Conservation (phyloP, 2,113 vertebrate species). For the Sialia sialis region DNA sequence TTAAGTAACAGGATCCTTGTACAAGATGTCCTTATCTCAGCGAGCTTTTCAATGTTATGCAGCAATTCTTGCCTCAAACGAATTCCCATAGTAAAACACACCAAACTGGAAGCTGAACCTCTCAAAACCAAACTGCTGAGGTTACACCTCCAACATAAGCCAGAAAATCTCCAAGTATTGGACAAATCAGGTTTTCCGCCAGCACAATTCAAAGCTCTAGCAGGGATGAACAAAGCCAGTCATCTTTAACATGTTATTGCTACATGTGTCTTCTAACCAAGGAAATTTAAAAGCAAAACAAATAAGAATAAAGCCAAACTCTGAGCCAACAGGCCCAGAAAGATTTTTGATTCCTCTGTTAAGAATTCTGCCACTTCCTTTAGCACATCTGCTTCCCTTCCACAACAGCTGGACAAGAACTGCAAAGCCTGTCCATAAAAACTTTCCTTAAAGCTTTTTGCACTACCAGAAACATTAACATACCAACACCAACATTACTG, state of each 20-base stretch:
- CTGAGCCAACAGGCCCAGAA: neutral
- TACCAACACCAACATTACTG: neutral
- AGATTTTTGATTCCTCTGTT: neutral
- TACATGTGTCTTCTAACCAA: neutral
- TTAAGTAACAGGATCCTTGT: conserved; percentile 29
- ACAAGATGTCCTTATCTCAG: conserved; percentile 45
- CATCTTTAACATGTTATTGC: neutral
- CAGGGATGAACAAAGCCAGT: neutral
- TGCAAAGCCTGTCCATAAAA: neutral
- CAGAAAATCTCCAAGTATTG: neutral
- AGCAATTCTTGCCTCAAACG: neutral
- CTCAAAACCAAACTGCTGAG: neutral
- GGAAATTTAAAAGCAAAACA: neutral
- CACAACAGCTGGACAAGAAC: neutral
- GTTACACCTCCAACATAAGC: neutral
- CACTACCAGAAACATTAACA: neutral
- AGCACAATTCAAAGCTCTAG: neutral
- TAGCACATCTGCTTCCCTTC: neutral
- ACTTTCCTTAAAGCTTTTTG: neutral
- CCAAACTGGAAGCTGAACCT: neutral
- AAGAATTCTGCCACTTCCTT: neutral
- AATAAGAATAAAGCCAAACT: neutral
- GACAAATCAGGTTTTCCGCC: neutral
- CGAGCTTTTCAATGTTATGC: neutral
- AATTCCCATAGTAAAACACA: neutral